Conservation (phyloP, 2,797 vertebrate species). For the Siniperca obscura region DNA sequence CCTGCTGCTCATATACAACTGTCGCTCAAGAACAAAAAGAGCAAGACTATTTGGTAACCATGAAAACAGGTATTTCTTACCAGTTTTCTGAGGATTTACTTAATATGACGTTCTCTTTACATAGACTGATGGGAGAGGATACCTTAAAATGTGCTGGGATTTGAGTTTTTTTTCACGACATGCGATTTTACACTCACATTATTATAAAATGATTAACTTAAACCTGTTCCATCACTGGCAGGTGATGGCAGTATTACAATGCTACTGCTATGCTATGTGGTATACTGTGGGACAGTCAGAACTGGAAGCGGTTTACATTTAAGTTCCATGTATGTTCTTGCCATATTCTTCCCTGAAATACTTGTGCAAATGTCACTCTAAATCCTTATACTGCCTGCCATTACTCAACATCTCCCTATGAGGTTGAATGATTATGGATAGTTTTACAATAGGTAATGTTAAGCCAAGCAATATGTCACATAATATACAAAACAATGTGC, state of each 20-base stretch:
- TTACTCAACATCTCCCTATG: conserved; percentile 60
- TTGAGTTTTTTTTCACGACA: neutral
- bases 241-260: conserved; percentile 23
- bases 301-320: conserved; percentile 39
- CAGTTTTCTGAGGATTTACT: neutral
- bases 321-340: conserved; percentile 19
- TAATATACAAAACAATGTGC: conserved; percentile 61
- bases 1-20: conserved; percentile 1
- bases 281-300: conserved; percentile 3
- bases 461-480: conserved; percentile 68
- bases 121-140: neutral
- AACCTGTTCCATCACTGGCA: conserved; percentile 34
- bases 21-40: conserved; percentile 15
- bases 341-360: conserved; percentile 40
- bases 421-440: conserved; percentile 58
- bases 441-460: conserved; percentile 64
- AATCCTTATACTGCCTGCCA: conserved; percentile 33
- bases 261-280: conserved; percentile 2
- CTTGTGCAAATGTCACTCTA: conserved; percentile 49
- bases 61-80: conserved; percentile 16
- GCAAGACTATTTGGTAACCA: conserved; percentile 10
- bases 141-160: neutral
- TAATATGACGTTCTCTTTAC: neutral
- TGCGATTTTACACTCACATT: conserved; percentile 17
- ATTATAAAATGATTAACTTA: neutral